Percentiles rank a stretch among this genome's conserved stretches.
phyloP scores from a whole-genome alignment of 2,113 vertebrate genomes.

The Castor canadensis region DNA sequence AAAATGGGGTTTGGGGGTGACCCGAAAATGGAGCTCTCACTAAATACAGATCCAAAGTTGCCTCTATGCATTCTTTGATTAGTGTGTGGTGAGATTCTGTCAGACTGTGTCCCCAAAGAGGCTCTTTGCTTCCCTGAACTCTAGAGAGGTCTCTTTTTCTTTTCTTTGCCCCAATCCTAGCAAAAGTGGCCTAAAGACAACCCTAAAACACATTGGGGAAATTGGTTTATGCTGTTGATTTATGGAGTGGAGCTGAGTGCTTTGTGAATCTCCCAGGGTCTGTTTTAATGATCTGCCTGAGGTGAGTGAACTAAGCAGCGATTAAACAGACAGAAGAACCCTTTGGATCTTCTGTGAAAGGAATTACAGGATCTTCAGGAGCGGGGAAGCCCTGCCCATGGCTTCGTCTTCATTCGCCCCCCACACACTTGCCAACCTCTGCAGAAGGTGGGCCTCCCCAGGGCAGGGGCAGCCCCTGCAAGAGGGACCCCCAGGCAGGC shows the following conservation, averaged over 20 bases:
- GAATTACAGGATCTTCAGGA: not conserved
- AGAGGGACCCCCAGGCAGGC: not conserved
- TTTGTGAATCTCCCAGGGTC: slow-evolving; percentile 73
- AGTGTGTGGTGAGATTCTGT: not conserved
- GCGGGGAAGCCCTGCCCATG: not conserved
- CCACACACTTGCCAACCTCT: not conserved
- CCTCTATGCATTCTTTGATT: not conserved
- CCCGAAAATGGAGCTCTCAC: not conserved
- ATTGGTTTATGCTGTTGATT: not conserved
- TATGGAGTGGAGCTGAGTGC: slow-evolving; percentile 67
- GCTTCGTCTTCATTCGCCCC: not conserved
- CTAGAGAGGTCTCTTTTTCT: not conserved
- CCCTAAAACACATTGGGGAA: not conserved
- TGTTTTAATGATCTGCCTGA: slow-evolving; percentile 73
- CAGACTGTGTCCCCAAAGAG: not conserved
- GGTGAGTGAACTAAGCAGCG: slow-evolving; percentile 68
- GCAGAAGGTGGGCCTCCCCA: not conserved
- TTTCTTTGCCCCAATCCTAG: not conserved
- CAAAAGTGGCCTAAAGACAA: not conserved
- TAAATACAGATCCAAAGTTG: slow-evolving; percentile 47
- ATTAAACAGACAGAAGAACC: slow-evolving; percentile 73
- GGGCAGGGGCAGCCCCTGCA: not conserved
- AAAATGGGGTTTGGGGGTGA: not conserved
- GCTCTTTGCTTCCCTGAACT: not conserved
- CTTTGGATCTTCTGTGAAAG: slow-evolving; percentile 38